Evolutionary conservation across 2,888 invertebrate species (phyloP).

Genomic region (Odontomyia ornata): DNA sequence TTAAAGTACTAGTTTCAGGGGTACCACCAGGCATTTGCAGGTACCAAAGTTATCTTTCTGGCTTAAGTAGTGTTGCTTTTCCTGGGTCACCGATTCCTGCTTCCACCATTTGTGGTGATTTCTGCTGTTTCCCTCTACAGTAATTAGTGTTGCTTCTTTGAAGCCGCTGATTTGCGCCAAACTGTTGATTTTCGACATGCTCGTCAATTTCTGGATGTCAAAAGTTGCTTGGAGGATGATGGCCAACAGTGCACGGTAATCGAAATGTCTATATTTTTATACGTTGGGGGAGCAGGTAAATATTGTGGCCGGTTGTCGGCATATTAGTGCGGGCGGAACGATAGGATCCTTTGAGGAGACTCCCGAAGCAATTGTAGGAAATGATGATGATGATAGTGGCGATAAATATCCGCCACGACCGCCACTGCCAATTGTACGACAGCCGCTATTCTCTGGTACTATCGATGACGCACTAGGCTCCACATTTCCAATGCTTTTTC

Average conservation of each 20-base stretch:
- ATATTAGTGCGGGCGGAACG: slow-evolving; percentile 5
- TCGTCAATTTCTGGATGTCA: slow-evolving; percentile 36
- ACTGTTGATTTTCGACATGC: slow-evolving; percentile 44
- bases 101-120: slow-evolving; percentile 61
- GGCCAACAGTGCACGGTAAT: not conserved
- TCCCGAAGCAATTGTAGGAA: not conserved
- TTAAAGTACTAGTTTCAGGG: slow-evolving; percentile 58
- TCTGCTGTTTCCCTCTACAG: slow-evolving; percentile 60
- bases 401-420: not conserved
- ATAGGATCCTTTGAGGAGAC: slow-evolving; percentile 4
- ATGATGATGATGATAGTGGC: not conserved
- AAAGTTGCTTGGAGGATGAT: slow-evolving; percentile 3
- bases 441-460: slow-evolving; percentile 11
- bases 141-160: slow-evolving; percentile 48
- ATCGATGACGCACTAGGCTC: slow-evolving; percentile 14
- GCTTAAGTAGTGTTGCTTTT: slow-evolving; percentile 71
- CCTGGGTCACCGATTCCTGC: slow-evolving; percentile 59
- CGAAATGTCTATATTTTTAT: not conserved
- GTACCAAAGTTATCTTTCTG: slow-evolving; percentile 86
- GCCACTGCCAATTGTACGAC: slow-evolving; percentile 12
- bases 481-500: slow-evolving; percentile 36
- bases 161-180: slow-evolving; percentile 40
- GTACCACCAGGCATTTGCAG: slow-evolving; percentile 66
- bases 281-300: slow-evolving; percentile 5
- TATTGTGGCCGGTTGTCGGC: slow-evolving; percentile 11